These are phyloP conservation scores for Dioctria rufipes DNA, from an alignment of 2,888 invertebrate species.

Conservation along the genomic window DNA sequence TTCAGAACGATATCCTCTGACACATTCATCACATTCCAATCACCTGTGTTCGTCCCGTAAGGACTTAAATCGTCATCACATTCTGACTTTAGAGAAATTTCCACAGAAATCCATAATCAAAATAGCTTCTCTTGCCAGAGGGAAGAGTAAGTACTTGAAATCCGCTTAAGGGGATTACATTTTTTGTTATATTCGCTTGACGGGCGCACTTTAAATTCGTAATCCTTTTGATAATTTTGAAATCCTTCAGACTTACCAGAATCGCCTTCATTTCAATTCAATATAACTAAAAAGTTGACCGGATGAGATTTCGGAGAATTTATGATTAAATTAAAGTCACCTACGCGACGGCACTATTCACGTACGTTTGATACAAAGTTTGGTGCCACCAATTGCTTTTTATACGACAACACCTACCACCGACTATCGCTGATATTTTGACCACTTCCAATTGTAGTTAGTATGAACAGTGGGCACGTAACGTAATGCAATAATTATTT, in stretches of 20 bases:
- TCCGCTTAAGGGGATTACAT: constrained; percentile 33
- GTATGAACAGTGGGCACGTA: neutral
- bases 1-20: neutral
- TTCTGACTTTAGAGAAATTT: constrained; percentile 35
- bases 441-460: neutral
- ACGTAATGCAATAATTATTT: constrained; percentile 24
- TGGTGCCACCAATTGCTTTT: constrained; percentile 15
- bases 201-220: neutral
- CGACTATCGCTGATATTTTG: neutral
- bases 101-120: constrained; percentile 16
- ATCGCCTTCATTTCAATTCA: constrained; percentile 33
- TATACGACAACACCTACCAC: constrained; percentile 33
- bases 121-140: neutral
- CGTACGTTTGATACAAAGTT: constrained; percentile 30
- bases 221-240: neutral
- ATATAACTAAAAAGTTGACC: neutral
- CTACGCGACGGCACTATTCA: constrained; percentile 20
- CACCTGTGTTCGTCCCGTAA: neutral
- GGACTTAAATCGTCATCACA: constrained; percentile 28
- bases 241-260: constrained; percentile 37
- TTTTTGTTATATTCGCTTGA: neutral
- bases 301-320: too few relatives aligned
- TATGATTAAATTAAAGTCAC: neutral
- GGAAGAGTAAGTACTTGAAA: neutral
- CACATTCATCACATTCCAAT: constrained; percentile 36